Evolutionary conservation across 1,140 invertebrate genomes (phyloP), one percentile per base, ranked within the genome.

Genomic region (Drosophila parvula): DNA sequence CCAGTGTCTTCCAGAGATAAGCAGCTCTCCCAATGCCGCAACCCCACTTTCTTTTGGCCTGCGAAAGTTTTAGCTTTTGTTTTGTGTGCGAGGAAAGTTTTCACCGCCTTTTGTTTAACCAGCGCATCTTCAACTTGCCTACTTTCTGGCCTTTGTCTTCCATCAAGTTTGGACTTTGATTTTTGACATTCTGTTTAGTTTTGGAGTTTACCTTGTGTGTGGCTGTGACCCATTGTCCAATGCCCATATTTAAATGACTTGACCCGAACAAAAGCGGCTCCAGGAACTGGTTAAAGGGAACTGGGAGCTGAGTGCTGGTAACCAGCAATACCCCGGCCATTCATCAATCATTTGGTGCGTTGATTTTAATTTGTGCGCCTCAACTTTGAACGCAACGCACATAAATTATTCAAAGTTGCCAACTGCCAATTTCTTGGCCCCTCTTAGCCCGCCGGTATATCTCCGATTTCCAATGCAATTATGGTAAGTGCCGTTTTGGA

Each of bases 401-500:
- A 88, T 88, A 89, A 88, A 89, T 88, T 88, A 88, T 88, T 86
- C 77, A 88, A 83, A 88, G 84, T 89, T 88, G 79, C 78, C 81
- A 71, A 74, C 41, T 74, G 41, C 43, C 45, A 53, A 36, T 51
- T 27, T 18, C 30, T 44, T 53, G 2, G 10, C 3, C 48, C 28
- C 40, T 22, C 40, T 47, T 8, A 30, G 34, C 43, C 9, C 36
- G 44, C 34, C 47, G 30, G 43, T 41, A 69, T 43, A 76, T 77
- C 65, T 51, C 43, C 65, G 44, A 57, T 70, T 43, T 50, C 45
- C 79, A 83, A 88, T 88, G 84, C 83, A 88, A 88, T 88, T 88
- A 88, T 88, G 79, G 84, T 88, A 88, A 88, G 83, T 88, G 83
- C 84, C 73, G 53, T 75, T 83, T 78, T 62, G 82, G 57, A 81